Percentiles rank a stretch among this genome's conserved stretches.
Evolutionary conservation across 2,888 invertebrate species (phyloP).

Genomic region (Leptinotarsa peninsularis): DNA sequence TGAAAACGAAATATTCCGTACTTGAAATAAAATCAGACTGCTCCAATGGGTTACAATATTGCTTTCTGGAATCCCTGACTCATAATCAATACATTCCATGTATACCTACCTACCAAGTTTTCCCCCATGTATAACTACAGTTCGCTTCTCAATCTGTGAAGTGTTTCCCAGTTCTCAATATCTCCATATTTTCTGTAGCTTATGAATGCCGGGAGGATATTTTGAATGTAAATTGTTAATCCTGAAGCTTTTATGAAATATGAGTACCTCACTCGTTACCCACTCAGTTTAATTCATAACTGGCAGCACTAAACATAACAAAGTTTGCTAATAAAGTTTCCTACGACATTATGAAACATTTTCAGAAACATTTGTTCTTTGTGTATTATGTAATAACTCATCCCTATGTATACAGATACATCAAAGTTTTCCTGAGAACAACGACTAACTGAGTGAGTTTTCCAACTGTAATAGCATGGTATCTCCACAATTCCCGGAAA

Average conservation of each 20-base stretch:
- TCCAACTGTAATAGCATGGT: not conserved
- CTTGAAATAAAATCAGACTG: too few species aligned
- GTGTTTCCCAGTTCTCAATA: too few species aligned
- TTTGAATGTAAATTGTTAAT: constrained; percentile 1
- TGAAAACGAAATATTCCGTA: too few species aligned
- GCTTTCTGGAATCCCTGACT: too few species aligned
- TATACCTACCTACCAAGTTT: too few species aligned
- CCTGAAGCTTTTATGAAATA: not conserved
- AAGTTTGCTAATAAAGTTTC: constrained; percentile 16
- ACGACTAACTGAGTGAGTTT: constrained; percentile 1
- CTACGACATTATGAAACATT: constrained; percentile 2
- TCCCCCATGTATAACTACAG: too few species aligned
- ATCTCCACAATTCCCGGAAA: too few species aligned
- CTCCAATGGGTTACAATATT: too few species aligned
- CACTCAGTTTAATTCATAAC: constrained; percentile 17
- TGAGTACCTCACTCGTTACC: constrained; percentile 2
- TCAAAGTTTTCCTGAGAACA: not conserved
- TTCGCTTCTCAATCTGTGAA: too few species aligned
- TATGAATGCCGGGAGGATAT: too few species aligned
- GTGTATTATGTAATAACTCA: constrained; percentile 6
- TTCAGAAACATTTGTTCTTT: not conserved
- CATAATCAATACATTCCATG: too few species aligned
- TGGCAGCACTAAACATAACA: constrained; percentile 7
- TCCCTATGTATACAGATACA: constrained; percentile 4
- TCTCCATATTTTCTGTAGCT: too few species aligned